Evolutionary conservation across 2,113 vertebrate species (phyloP).

Genomic region (Nycticebus coucang): DNA sequence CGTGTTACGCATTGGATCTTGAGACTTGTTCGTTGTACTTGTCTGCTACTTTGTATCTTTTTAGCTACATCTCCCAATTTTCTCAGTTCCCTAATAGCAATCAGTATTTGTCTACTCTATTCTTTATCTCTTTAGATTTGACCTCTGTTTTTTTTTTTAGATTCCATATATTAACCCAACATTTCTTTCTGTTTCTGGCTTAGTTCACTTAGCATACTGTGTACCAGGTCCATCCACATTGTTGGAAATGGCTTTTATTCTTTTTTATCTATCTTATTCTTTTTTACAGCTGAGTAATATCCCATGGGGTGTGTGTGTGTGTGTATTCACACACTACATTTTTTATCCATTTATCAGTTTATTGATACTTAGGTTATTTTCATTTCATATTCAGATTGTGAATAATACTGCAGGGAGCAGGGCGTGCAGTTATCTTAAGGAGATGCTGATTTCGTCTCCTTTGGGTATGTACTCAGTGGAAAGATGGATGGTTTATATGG

Average conservation of each 20-base stretch:
- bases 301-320: too few relatives aligned
- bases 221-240: neutral
- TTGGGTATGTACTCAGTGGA: neutral
- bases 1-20: neutral
- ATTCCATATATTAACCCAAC: neutral
- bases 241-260: neutral
- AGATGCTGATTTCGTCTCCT: neutral
- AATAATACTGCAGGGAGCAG: neutral
- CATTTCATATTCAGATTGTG: neutral
- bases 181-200: neutral
- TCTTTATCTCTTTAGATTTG: neutral
- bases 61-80: neutral
- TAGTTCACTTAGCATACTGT: neutral
- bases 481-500: neutral
- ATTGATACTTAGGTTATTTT: neutral
- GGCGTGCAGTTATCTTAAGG: neutral
- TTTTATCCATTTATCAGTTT: neutral
- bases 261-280: neutral
- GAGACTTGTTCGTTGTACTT: neutral
- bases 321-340: neutral
- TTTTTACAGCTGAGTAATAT: neutral
- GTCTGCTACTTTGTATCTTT: neutral
- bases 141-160: neutral
- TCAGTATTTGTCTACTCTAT: neutral
- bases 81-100: neutral